A percentile compares a stretch with the other conserved stretches of the same genome.
Conservation (phyloP, 1,140 invertebrate genomes). For the Drosophila orosa region DNA sequence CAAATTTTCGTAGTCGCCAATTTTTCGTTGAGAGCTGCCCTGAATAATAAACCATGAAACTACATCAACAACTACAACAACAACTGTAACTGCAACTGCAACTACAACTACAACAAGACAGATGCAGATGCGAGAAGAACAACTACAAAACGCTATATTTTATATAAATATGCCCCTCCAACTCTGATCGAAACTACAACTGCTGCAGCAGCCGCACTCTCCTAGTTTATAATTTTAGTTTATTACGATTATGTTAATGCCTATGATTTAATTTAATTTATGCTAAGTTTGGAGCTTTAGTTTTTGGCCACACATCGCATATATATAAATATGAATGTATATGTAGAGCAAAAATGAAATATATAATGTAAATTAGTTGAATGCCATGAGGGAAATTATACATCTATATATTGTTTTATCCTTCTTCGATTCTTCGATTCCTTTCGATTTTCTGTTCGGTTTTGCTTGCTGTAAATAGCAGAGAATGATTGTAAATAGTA, state of each 20-base stretch:
- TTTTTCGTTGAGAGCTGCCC: constrained; percentile 77
- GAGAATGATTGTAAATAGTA: constrained; percentile 59
- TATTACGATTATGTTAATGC: constrained; percentile 37
- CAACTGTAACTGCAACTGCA: constrained; percentile 37
- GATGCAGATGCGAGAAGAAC: constrained; percentile 31
- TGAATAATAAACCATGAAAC: constrained; percentile 51
- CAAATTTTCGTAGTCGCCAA: constrained; percentile 75
- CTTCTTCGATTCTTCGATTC: constrained; percentile 23
- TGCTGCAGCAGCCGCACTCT: constrained; percentile 54
- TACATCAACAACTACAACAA: constrained; percentile 30
- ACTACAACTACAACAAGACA: constrained; percentile 38
- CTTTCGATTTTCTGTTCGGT: constrained; percentile 32
- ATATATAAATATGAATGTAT: constrained; percentile 8
- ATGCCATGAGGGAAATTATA: constrained; percentile 40
- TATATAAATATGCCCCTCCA: constrained; percentile 46
- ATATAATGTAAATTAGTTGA: constrained; percentile 57
- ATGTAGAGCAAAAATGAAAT: constrained; percentile 17
- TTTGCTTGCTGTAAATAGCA: constrained; percentile 59
- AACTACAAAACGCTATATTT: constrained; percentile 27
- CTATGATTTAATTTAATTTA: constrained; percentile 64
- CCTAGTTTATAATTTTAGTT: constrained; percentile 71
- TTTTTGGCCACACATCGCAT: constrained; percentile 28
- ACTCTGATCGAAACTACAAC: constrained; percentile 40
- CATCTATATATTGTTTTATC: constrained; percentile 13
- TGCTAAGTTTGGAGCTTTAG: constrained; percentile 48